Conservation (phyloP, 2,888 invertebrate genomes). For the Pheosia gnoma region DNA sequence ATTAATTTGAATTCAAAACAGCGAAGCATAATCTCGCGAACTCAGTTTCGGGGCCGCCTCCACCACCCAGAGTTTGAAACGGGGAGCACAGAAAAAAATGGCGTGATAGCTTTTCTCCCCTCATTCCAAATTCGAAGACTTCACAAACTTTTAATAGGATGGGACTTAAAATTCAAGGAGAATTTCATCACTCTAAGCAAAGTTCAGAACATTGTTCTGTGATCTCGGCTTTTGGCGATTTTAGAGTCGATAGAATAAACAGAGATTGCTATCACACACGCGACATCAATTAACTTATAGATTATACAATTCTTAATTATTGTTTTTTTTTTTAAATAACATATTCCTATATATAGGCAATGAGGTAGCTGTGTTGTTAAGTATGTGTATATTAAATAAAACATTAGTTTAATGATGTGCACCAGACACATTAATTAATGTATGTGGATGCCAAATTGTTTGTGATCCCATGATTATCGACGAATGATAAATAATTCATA, state of each 20-base stretch:
- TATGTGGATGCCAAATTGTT: no score
- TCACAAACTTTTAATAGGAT: constrained; percentile 82
- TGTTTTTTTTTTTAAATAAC: no score
- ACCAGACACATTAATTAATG: no score
- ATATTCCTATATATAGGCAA: no score
- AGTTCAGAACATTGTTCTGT: constrained; percentile 43
- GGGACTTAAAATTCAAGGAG: constrained; percentile 79
- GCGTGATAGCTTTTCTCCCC: constrained; percentile 79
- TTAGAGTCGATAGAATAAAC: background rate
- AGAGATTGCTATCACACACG: background rate
- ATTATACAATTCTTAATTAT: no score
- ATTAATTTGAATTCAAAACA: constrained; percentile 67
- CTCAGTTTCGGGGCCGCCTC: constrained; percentile 48
- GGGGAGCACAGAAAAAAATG: constrained; percentile 67
- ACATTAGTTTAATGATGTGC: no score
- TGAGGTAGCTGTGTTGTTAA: no score
- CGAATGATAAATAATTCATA: no score
- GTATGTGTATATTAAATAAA: no score
- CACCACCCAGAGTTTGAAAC: constrained; percentile 46
- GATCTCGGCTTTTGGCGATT: background rate
- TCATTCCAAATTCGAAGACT: constrained; percentile 82
- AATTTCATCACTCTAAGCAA: constrained; percentile 67
- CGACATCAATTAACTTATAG: background rate
- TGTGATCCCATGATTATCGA: no score
- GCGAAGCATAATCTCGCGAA: constrained; percentile 65